Conservation (phyloP, 2,113 vertebrate genomes). For the Dasypus novemcinctus region DNA sequence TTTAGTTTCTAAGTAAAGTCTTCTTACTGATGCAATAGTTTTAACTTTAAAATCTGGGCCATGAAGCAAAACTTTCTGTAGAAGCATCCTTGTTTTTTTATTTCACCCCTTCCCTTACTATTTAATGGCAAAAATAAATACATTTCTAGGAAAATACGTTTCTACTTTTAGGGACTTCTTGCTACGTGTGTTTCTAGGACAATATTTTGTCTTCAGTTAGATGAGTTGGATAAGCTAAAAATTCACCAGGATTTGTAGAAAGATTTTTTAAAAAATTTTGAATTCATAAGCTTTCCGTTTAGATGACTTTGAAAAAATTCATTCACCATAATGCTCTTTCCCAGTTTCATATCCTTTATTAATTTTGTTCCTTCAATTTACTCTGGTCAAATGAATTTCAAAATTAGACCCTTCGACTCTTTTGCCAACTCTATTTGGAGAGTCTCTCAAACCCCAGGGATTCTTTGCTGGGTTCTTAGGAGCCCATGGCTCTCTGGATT, state of each 20-base stretch:
- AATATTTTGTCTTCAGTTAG: slow-evolving; percentile 23
- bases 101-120: neutral
- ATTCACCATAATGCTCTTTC: neutral
- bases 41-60: neutral
- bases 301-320: slow-evolving; percentile 27
- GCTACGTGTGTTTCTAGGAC: neutral
- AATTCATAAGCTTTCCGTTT: slow-evolving; percentile 2
- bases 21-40: neutral
- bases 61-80: neutral
- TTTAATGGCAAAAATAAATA: slow-evolving; percentile 4
- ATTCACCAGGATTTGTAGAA: neutral
- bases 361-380: slow-evolving; percentile 45
- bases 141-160: slow-evolving; percentile 9
- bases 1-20: neutral
- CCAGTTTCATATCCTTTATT: neutral
- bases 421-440: neutral
- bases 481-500: neutral
- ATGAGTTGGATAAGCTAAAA: neutral
- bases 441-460: neutral
- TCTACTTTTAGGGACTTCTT: neutral
- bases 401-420: neutral
- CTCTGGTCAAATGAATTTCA: slow-evolving; percentile 32
- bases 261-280: neutral
- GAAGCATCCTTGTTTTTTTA: neutral
- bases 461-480: slow-evolving; percentile 10